Base-by-base conservation (phyloP, 1,140 invertebrate species). In the Macrosteles quadrilineatus region DNA sequence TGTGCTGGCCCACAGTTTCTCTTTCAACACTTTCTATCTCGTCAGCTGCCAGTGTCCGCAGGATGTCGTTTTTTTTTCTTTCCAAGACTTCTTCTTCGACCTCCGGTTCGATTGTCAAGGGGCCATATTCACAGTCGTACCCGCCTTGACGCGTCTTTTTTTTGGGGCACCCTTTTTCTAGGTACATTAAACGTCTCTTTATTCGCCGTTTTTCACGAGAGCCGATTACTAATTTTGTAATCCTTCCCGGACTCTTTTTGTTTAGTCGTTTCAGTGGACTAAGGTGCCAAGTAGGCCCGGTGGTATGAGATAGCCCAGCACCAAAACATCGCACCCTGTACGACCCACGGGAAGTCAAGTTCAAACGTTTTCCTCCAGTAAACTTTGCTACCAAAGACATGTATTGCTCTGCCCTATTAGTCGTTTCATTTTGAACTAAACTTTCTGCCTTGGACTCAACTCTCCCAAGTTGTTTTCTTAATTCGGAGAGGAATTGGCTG, bases 301-400 rank as follows among this genome's bases (percentile, higher is more conserved):
- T 64, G 11, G 63, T 55, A 65, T 64, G 64, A 11, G 63, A 53
- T n/a, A 69, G 43, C 27, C 32, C 68, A 17, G 68, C 68, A 64
- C 27, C 68, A 62, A 21, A 23, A 64, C 31, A 40, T 30, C 63
- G 25, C 25, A 29, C 29, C 1, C 19, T 65, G 63, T 31, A 32
- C 3, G 63, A 65, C 11, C 63, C 63, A 4, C 63, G 63, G 12
- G 9, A 11, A 9, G 9, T 17, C 17, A 9, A 11, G 36, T 43
- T 43, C 17, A 43, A 11, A 11, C 17, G 36, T 17, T 43, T 43
- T 17, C 36, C 36, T 43, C 36, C 36, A 17, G 36, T 43, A 43
- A 43, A 43, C 17, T 43, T 43, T 43, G 36, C 36, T 17, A 43
- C 36, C 36, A 43, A 17, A 11, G 36, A 43, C 36, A 43, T 43